Conservation (phyloP, 2,113 vertebrate species). For the Emydocephalus ijimae region DNA sequence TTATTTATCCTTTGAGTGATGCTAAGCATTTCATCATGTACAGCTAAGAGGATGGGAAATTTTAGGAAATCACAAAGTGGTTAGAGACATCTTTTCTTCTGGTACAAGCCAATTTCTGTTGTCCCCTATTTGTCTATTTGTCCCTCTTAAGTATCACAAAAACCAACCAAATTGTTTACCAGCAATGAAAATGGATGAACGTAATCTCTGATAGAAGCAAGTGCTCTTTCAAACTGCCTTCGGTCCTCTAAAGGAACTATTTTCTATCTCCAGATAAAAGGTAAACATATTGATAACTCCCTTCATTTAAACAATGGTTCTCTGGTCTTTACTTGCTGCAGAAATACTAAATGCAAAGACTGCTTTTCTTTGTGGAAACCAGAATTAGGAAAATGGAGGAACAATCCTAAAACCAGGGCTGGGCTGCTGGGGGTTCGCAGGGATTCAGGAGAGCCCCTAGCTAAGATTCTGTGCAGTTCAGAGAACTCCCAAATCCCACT, state of each 20-base stretch:
- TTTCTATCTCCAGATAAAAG: background rate
- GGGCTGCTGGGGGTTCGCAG: no score
- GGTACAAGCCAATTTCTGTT: background rate
- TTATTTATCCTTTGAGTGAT: slow-evolving; percentile 18
- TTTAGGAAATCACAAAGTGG: background rate
- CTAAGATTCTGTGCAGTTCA: no score
- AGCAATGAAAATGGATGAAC: background rate
- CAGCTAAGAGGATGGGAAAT: no score
- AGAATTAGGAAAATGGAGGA: background rate
- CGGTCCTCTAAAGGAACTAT: background rate
- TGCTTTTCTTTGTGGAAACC: background rate
- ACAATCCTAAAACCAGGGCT: background rate
- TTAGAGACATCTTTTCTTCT: background rate
- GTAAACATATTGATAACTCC: background rate
- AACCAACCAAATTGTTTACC: background rate
- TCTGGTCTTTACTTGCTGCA: background rate
- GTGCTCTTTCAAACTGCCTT: background rate
- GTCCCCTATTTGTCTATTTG: background rate
- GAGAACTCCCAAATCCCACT: no score
- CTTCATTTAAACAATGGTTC: background rate
- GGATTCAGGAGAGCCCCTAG: no score
- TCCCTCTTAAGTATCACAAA: background rate
- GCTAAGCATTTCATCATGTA: background rate
- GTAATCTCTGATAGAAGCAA: background rate
- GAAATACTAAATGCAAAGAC: background rate